Base-by-base conservation (phyloP, 2,888 invertebrate genomes). In the Caenorhabditis doughertyi region DNA sequence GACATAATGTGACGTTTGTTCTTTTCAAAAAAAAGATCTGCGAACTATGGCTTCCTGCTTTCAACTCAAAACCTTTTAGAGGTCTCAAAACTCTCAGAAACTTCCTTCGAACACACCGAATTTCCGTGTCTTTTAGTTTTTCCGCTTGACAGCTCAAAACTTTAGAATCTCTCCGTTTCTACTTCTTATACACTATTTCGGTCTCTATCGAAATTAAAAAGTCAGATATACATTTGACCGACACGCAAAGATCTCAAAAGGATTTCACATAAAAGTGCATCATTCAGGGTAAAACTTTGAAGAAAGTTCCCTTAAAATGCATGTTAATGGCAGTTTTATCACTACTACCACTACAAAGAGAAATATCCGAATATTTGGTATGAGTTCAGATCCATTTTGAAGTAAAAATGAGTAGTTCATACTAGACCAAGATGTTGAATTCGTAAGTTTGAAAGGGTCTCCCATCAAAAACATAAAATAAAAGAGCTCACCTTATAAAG, bases 401-500 rank as follows among this genome's bases (percentile, higher is more conserved):
- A n/a, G n/a, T n/a, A n/a, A n/a, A n/a, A n/a, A n/a, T n/a, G n/a
- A n/a, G n/a, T n/a, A n/a, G n/a, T n/a, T n/a, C n/a, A n/a, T n/a
- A n/a, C n/a, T n/a, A n/a, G n/a, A n/a, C n/a, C n/a, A n/a, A n/a
- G n/a, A n/a, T n/a, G n/a, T n/a, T 27, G 27, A 53, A 27, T 51
- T 21, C 8, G 3, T 35, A 35, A 35, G 9, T 35, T 35, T 35
- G 35, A 35, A 35, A n/a, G n/a, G n/a, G n/a, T n/a, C n/a, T n/a
- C 9, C 9, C 35, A 35, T 35, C 35, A 35, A 9, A 35, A 35
- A 35, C 5, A 5, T 35, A n/a, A n/a, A n/a, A n/a, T 9, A 29
- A 29, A 53, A 27, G 25, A 21, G 13, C 13, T n/a, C 21, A 79
- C 79, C 85, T 84, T 21, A 90, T 87, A 29, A 90, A 84, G 39